Percentiles rank a stretch among this genome's conserved stretches.
Evolutionary conservation across 2,797 vertebrate genomes (phyloP).

Genomic region (Myotis pilosus): DNA sequence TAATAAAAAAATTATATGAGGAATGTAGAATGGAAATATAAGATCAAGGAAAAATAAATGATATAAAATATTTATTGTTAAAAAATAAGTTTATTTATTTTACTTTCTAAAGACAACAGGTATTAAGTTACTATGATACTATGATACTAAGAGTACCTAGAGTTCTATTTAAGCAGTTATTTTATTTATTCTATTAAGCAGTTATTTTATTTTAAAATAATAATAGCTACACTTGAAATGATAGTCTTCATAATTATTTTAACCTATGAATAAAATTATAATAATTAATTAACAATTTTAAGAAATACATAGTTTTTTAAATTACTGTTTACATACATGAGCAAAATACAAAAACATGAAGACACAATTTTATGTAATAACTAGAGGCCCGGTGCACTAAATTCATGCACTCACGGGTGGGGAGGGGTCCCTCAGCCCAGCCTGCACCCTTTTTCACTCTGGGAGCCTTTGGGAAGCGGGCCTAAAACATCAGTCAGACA

Average conservation of each 20-base stretch:
- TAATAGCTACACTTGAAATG: neutral
- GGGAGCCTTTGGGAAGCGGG: too few relatives aligned
- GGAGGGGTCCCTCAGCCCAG: too few relatives aligned
- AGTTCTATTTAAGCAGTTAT: neutral
- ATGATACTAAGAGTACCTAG: neutral
- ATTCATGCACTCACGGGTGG: too few relatives aligned
- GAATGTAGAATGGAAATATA: neutral
- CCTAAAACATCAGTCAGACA: too few relatives aligned
- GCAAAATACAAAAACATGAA: neutral
- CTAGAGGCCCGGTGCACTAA: too few relatives aligned
- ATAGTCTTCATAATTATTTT: neutral
- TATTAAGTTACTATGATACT: neutral
- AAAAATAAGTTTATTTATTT: neutral
- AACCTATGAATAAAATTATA: neutral
- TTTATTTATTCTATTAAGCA: neutral
- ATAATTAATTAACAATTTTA: neutral
- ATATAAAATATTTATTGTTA: neutral
- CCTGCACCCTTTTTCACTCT: too few relatives aligned
- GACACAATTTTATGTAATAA: neutral
- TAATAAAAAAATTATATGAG: neutral
- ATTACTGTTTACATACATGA: neutral
- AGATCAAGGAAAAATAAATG: neutral
- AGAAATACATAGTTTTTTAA: neutral
- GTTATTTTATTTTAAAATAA: constrained; percentile 6
- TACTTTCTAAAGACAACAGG: neutral